These are phyloP conservation scores for Rhyzopertha dominica DNA, from an alignment of 1,140 invertebrate species.

Conservation along the genomic window DNA sequence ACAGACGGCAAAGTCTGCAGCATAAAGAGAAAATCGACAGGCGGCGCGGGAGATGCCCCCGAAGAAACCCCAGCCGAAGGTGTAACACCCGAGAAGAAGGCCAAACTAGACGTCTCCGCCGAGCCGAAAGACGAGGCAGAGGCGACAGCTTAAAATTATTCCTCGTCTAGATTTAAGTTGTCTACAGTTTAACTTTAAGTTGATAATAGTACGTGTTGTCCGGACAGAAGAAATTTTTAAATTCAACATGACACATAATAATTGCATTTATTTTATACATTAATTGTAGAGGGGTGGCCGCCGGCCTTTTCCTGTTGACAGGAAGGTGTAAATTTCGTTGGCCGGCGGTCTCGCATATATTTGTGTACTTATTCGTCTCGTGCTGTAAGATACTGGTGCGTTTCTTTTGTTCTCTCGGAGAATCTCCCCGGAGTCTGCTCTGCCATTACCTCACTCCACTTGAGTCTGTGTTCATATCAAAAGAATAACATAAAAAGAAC, in stretches of 20 bases:
- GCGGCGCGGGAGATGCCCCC: slow-evolving; percentile 49
- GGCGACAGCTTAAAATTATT: slow-evolving; percentile 55
- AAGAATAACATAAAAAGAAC: slow-evolving; percentile 17
- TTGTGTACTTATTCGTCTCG: background rate
- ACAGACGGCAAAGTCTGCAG: slow-evolving; percentile 47
- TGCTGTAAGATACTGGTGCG: background rate
- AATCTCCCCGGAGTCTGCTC: slow-evolving; percentile 38
- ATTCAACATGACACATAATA: background rate
- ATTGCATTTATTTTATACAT: slow-evolving; percentile 18
- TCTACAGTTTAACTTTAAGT: slow-evolving; percentile 22
- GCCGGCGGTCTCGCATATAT: slow-evolving; percentile 28
- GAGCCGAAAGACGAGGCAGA: slow-evolving; percentile 55
- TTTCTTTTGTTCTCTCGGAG: slow-evolving; percentile 16
- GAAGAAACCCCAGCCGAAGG: slow-evolving; percentile 50
- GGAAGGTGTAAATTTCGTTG: slow-evolving; percentile 7
- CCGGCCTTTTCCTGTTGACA: slow-evolving; percentile 13
- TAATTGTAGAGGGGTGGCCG: slow-evolving; percentile 27
- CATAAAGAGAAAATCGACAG: slow-evolving; percentile 67
- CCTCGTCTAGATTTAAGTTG: slow-evolving; percentile 6
- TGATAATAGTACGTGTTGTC: slow-evolving; percentile 10
- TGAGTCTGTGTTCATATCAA: slow-evolving; percentile 41
- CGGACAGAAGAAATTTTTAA: background rate
- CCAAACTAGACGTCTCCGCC: slow-evolving; percentile 60
- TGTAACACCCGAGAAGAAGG: slow-evolving; percentile 65
- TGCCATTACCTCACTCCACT: slow-evolving; percentile 39